These are phyloP conservation scores for Diuraphis noxia DNA, from an alignment of 1,140 invertebrate genomes.

Conservation along the genomic window DNA sequence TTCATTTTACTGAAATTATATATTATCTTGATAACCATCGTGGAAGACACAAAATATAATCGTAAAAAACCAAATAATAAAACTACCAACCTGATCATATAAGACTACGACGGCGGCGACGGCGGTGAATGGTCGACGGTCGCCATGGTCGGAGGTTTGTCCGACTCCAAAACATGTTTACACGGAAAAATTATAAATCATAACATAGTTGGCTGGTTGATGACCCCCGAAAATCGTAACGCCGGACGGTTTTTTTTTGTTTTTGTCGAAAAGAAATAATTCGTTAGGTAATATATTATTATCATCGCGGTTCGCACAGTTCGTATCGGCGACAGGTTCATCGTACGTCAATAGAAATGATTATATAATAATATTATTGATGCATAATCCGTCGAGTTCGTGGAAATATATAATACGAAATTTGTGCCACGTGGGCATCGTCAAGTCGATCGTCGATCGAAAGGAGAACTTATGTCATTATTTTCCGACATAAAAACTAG, in stretches of 20 bases:
- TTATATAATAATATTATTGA: not conserved
- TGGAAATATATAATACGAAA: not conserved
- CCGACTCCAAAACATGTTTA: constrained; percentile 9
- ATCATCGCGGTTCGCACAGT: no score
- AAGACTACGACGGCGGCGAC: no score
- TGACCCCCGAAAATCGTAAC: not conserved
- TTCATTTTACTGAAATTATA: not conserved
- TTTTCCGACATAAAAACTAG: not conserved
- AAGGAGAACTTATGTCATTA: not conserved
- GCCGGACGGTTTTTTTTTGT: not conserved
- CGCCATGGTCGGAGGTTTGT: not conserved
- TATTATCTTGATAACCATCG: not conserved
- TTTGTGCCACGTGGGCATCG: not conserved
- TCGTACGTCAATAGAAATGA: not conserved
- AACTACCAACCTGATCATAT: not conserved
- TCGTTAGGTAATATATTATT: not conserved
- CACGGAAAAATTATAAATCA: not conserved
- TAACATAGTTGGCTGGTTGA: not conserved
- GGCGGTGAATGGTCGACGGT: not conserved
- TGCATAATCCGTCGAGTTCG: not conserved
- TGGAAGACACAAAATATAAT: not conserved
- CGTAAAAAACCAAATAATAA: not conserved
- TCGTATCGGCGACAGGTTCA: not conserved
- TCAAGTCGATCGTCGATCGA: no score
- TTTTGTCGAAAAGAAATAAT: not conserved